phyloP scores from a whole-genome alignment of 2,113 vertebrate species.

The Gallinago undulata region DNA sequence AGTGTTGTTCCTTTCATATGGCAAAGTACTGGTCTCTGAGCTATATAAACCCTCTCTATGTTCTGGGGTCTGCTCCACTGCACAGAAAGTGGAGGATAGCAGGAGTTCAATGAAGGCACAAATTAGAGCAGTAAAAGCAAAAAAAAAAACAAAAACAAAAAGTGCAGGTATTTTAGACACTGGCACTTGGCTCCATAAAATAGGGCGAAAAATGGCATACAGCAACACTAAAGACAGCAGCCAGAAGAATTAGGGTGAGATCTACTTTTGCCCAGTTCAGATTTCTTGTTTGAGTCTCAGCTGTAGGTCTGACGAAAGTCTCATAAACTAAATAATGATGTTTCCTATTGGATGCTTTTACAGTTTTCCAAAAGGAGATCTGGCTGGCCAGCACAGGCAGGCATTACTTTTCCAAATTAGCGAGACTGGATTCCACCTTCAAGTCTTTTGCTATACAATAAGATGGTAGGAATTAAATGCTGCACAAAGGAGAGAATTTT shows the following conservation, averaged over 20 bases:
- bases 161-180: background rate
- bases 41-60: background rate
- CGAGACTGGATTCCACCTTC: background rate
- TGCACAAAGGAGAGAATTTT: background rate
- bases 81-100: background rate
- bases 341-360: background rate
- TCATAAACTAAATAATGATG: background rate
- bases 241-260: background rate
- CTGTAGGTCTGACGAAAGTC: background rate
- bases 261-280: background rate
- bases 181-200: background rate
- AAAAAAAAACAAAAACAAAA: background rate
- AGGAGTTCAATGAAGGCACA: background rate
- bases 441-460: background rate
- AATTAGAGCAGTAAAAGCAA: background rate
- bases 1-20: background rate
- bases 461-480: background rate
- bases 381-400: background rate
- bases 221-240: background rate
- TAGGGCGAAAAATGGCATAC: background rate
- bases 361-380: background rate
- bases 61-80: background rate
- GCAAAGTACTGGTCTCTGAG: background rate
- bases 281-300: background rate
- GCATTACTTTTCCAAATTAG: background rate